These are phyloP conservation scores for Pomatostomus ruficeps DNA, from an alignment of 2,113 vertebrate genomes.

Conservation along the genomic window DNA sequence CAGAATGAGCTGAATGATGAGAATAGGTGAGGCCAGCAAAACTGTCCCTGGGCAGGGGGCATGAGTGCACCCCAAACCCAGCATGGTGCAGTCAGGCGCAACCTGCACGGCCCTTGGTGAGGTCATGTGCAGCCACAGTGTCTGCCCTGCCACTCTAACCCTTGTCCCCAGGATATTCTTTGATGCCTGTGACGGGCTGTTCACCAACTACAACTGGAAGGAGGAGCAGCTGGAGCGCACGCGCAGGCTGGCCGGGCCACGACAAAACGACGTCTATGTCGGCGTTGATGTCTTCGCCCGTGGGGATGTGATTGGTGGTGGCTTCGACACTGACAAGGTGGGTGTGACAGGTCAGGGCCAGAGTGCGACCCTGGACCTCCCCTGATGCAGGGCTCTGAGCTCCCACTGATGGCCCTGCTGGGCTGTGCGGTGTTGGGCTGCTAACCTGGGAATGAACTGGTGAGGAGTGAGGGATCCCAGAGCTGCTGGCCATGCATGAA, in stretches of 20 bases:
- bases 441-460: fast-evolving
- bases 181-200: constrained; percentile 87
- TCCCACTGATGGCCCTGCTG: not conserved
- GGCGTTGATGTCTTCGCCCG: constrained; percentile 92
- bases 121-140: fast-evolving
- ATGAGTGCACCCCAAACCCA: not conserved
- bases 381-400: fast-evolving
- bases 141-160: not conserved
- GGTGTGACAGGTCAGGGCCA: not conserved
- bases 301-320: constrained; percentile 82
- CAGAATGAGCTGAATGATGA: constrained; percentile 87
- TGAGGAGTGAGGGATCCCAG: not conserved
- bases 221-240: constrained; percentile 78
- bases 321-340: constrained; percentile 86
- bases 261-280: constrained; percentile 79
- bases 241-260: not conserved
- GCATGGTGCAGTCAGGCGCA: fast-evolving
- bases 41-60: fast-evolving
- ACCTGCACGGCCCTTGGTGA: not conserved
- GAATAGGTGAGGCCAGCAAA: constrained; percentile 75
- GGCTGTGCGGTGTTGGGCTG: not conserved
- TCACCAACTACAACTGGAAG: constrained; percentile 97
- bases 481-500: not conserved
- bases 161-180: constrained; percentile 80
- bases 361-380: not conserved